Base-by-base conservation (phyloP, 2,113 vertebrate species). In the Stigmatopora nigra region DNA sequence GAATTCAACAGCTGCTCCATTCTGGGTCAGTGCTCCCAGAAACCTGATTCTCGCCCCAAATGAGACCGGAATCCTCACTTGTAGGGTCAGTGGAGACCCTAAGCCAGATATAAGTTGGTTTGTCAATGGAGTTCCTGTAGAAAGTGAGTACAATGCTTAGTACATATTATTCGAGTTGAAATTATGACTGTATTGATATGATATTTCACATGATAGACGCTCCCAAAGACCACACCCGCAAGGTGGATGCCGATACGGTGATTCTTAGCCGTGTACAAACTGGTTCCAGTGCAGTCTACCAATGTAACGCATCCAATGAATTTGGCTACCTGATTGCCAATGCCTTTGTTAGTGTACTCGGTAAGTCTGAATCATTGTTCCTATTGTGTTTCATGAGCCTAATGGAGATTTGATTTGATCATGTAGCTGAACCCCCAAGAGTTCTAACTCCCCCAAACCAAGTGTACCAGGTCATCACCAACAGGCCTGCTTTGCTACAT, bases 221-320 rank as follows among this genome's bases (percentile, higher is more conserved):
- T 20, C 91, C 92, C 0, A 88, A 85, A 72, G 95, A 98, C 75
- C 86, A 80, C 56, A 93, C 89, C 82, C 92, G 94, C 67, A 93
- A 90, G 76, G 91, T 97, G 41, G 93, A 95, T 63, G 92, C 89
- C 0, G 92, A 95, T 82, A 94, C 92, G 5, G 91, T 98, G 74
- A 94, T 94, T 68, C 94, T 99, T 72, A 91, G 88, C 66, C 90
- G 86, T 0, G 95, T 98, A 44, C 93, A 93, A 79, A 90, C 93
- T 47, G 92, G 93, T 1, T 94, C 94, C 72, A 98, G 95, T 65
- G 91, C 94, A 0, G 96, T 99, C 14, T 99, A 95, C 80, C 97
- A 99, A 69, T 99, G 97, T 80, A 97, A 97, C 25, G 93, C 92
- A 22, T 96, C 97, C 66, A 99, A 99, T 71, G 92, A 97, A 63